Base-by-base conservation (phyloP, 2,888 invertebrate genomes). In the Nowickia ferox region DNA sequence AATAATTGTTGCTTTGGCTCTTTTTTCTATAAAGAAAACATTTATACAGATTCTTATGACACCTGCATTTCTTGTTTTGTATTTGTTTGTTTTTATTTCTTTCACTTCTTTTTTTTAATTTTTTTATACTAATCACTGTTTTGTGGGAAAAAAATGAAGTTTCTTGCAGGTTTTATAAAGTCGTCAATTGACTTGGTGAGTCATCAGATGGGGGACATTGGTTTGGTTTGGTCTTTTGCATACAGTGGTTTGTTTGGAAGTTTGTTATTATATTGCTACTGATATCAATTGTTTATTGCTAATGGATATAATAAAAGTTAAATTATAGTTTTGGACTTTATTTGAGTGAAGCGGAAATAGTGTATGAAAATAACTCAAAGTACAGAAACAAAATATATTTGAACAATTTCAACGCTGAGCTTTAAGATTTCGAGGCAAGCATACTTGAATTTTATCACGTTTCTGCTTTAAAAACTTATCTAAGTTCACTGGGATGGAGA, bases 51-150 rank as follows among this genome's bases (percentile, higher is more conserved):
- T 83, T 83, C 71, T 65, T 22, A 46, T 83, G 77, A 77, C 83
- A 83, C 83, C 83, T 83, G 77, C 77, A 72, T 77, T 66, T 72
- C 77, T 77, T 83, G 66, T 83, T 80, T 72, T 51, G 8, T 53
- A 10, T 40, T 51, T 17, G 6, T 44, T 63, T 71, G 30, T 30
- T 59, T 51, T 59, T 55, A 44, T 63, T 63, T 51, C n/a, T 68
- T 74, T 80, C 55, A 59, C 30, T 76, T 61, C 22, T 59, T 17
- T 65, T 61, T 61, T 46, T 0, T 17, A 38, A 40, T 75, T 61
- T 82, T 61, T 13, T 59, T 53, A 53, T 44, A 65, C 11, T 17
- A 72, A 77, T 83, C 77, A 66, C 42, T 11, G 42, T 22, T 83
- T 71, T 66, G 59, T 83, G 83, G 77, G 72, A 83, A 83, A 42